Percentiles rank a stretch among this genome's conserved stretches.
Evolutionary conservation across 2,888 invertebrate genomes (phyloP).

Genomic region (Autographa gamma): DNA sequence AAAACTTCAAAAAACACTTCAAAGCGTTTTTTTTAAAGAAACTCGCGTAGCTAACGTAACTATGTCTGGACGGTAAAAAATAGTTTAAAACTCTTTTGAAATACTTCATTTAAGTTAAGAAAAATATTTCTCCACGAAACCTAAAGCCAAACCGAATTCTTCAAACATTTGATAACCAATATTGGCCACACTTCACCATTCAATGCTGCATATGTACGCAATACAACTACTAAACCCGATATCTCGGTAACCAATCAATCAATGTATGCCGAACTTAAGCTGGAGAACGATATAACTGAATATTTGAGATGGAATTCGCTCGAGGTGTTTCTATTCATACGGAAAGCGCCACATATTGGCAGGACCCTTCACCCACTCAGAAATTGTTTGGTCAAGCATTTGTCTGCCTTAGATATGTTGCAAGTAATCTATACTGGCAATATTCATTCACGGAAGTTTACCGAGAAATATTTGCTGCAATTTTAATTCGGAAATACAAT

Average conservation of each 20-base stretch:
- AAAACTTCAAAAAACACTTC: no score
- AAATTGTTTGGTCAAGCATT: not conserved
- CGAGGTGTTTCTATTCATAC: not conserved
- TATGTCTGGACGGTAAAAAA: no score
- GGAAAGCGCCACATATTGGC: not conserved
- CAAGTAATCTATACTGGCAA: not conserved
- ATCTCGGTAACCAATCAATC: not conserved
- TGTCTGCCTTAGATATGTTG: not conserved
- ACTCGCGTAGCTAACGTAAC: no score
- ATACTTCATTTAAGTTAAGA: no score
- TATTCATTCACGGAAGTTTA: no score
- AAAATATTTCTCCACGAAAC: no score
- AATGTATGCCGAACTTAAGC: not conserved
- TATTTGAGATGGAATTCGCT: not conserved
- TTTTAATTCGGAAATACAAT: no score
- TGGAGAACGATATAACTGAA: not conserved
- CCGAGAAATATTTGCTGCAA: no score
- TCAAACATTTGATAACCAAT: no score
- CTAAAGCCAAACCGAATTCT: no score
- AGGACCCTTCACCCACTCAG: not conserved
- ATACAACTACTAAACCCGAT: not conserved
- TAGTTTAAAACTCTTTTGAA: no score
- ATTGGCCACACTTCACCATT: not conserved
- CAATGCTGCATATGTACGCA: not conserved
- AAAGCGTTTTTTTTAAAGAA: no score